Evolutionary conservation across 2,888 invertebrate species (phyloP), one percentile per base, ranked within the genome.

Genomic region (Brachypterus glaber): DNA sequence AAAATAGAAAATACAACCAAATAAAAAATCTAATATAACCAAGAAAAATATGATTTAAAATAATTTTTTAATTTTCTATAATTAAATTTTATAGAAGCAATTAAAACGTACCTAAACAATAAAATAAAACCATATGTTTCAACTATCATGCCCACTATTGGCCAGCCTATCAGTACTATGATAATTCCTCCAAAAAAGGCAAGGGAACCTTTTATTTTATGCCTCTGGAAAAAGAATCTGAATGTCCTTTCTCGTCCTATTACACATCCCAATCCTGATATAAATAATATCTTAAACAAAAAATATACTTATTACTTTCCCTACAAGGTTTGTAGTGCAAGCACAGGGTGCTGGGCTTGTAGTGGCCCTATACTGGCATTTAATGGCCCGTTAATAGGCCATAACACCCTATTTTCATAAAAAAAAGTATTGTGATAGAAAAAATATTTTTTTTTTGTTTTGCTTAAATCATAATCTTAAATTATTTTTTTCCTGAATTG

Each of bases 211-310:
- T 86, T 91, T 35, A 88, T 69, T 74, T 97, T 98, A 63, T 96
- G 95, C 48, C 81, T 70, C 70, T 98, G 97, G 66, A 98, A 98
- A 72, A 99, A 98, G 67, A 98, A 99, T 58, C 89, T 79, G 57
- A 96, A 82, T 4, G 97, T 97, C 59, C 96, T 70, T 64, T 92
- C 88, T 16, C 96, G 73, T 1, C 98, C 98, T 59, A 97, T 97
- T 8, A 97, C 91, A 66, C 96, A 93, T 11, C 86, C 89, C 36
- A 98, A 72, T 1, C 98, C 98, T 50, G 82, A 77, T 52, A 98
- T 83, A 67, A 99, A 99, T 17, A 99, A 72, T 46, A 98, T 89
- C 97, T 98, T 72, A 31, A 77, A 76, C 34, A 47, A 45, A 37
- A 36, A 40, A n/a, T n/a, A n/a, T n/a, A n/a, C n/a, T n/a, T n/a